Conservation (phyloP, 92 coral and sea anemone genomes). For the Palythoa grandis region DNA sequence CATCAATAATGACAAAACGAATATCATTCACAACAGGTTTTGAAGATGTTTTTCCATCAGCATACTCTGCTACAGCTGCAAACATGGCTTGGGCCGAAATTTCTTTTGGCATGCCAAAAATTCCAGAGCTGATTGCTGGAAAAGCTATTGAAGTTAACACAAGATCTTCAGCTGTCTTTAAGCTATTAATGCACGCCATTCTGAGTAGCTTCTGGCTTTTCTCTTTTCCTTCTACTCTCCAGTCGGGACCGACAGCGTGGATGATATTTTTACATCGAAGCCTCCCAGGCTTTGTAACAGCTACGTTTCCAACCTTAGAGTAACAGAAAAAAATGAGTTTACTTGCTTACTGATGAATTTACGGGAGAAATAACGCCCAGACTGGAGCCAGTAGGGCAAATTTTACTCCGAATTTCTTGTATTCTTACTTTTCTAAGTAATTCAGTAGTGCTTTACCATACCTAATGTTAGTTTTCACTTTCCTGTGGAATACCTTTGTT, state of each 20-base stretch:
- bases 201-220: slow-evolving; percentile 12
- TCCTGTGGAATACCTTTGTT: no score
- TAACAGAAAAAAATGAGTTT: neutral
- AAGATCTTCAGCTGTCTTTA: neutral
- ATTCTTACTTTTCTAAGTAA: no score
- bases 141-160: slow-evolving; percentile 44
- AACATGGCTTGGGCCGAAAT: slow-evolving; percentile 69
- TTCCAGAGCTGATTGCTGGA: slow-evolving; percentile 79
- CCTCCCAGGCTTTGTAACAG: slow-evolving; percentile 26
- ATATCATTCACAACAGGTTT: slow-evolving; percentile 57
- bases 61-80: slow-evolving; percentile 57
- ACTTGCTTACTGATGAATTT: neutral
- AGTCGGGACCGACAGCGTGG: slow-evolving; percentile 44
- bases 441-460: no score
- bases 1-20: slow-evolving; percentile 78
- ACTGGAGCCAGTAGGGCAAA: no score
- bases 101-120: slow-evolving; percentile 73
- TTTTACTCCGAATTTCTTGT: no score
- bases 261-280: slow-evolving; percentile 37
- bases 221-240: neutral
- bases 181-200: slow-evolving; percentile 25
- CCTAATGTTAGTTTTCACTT: no score
- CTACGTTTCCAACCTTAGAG: slow-evolving; percentile 29
- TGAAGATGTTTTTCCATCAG: neutral
- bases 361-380: no score